These are phyloP conservation scores for Antheraea pernyi DNA, from an alignment of 1,140 invertebrate genomes.

Conservation along the genomic window DNA sequence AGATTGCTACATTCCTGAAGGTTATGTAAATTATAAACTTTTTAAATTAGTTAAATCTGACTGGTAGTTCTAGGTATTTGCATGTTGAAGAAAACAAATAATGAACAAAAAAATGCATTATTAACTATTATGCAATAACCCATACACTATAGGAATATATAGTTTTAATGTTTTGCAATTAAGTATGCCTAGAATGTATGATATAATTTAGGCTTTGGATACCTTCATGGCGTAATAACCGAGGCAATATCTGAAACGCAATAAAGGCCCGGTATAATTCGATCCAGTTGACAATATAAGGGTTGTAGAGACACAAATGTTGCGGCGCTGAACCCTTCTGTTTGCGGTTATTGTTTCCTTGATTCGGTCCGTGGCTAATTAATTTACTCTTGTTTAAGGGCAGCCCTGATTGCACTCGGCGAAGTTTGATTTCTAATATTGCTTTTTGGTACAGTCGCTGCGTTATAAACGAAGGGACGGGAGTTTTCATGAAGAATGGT, in stretches of 20 bases:
- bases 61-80: too few species aligned
- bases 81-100: too few species aligned
- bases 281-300: conserved; percentile 48
- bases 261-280: conserved; percentile 40
- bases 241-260: conserved; percentile 15
- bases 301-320: conserved; percentile 48
- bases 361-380: conserved; percentile 57
- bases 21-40: too few species aligned
- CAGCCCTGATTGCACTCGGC: conserved; percentile 30
- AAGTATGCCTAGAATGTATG: not conserved
- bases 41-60: too few species aligned
- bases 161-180: too few species aligned
- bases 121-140: too few species aligned
- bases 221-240: not conserved
- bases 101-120: too few species aligned
- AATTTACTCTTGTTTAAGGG: conserved; percentile 39
- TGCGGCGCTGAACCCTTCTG: conserved; percentile 44
- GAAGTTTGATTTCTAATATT: not conserved
- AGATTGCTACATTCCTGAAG: too few species aligned
- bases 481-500: not conserved
- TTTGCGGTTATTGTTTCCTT: conserved; percentile 71
- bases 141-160: too few species aligned
- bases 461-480: not conserved
- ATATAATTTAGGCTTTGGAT: not conserved
- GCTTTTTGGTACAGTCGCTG: conserved; percentile 2